These are phyloP conservation scores for Neelides folsomi DNA, from an alignment of 2,888 invertebrate species.

Conservation along the genomic window DNA sequence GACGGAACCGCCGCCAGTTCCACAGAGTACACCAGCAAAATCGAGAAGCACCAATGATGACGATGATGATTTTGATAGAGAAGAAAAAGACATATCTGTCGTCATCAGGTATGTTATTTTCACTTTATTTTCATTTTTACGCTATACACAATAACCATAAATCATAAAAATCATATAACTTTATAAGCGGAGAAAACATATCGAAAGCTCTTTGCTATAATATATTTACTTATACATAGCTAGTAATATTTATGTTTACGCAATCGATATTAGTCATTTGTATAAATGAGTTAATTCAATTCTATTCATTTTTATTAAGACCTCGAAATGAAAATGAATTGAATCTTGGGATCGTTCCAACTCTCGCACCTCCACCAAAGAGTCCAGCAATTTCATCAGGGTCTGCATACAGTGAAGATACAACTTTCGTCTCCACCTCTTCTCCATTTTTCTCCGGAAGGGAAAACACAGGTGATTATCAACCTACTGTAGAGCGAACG, in stretches of 20 bases:
- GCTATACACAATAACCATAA: background rate
- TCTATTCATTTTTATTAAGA: conserved; percentile 3
- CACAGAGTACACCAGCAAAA: conserved; percentile 52
- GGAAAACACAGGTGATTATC: conserved; percentile 1
- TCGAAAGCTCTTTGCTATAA: too few relatives aligned
- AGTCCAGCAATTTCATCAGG: conserved; percentile 38
- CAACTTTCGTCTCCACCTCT: conserved; percentile 34
- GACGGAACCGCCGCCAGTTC: conserved; percentile 55
- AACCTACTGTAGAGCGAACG: conserved; percentile 32
- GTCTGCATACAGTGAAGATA: conserved; percentile 30
- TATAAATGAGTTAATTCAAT: background rate
- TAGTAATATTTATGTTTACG: background rate
- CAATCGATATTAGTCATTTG: background rate
- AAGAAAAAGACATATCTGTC: conserved; percentile 33
- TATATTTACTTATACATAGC: conserved; percentile 1
- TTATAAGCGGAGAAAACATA: too few relatives aligned
- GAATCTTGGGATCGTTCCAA: conserved; percentile 47
- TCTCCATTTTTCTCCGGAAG: conserved; percentile 34
- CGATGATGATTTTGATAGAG: conserved; percentile 34
- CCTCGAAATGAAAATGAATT: conserved; percentile 30
- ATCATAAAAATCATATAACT: background rate
- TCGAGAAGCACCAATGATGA: conserved; percentile 34
- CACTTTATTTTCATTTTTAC: conserved; percentile 1
- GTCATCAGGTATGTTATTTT: conserved; percentile 34
- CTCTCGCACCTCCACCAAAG: conserved; percentile 58